Evolutionary conservation across 2,888 invertebrate species (phyloP), one percentile per base, ranked within the genome.

Genomic region (Diaprepes abbreviatus): DNA sequence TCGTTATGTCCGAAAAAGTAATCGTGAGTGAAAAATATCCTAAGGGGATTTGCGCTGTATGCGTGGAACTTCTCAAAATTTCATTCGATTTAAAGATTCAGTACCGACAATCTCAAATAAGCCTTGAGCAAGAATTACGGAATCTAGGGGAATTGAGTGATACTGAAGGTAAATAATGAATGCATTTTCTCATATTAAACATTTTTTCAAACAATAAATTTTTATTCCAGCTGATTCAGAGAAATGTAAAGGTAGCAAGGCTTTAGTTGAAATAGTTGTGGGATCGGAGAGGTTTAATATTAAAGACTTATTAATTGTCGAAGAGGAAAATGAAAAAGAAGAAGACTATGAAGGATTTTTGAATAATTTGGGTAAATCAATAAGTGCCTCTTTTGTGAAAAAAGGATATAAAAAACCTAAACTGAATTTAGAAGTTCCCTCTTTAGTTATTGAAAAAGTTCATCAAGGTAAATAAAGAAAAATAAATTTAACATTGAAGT

Each of bases 291-390:
- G 52, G 33, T 69, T 62, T 19, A 65, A 62, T 19, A 48, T 72
- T 4, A 33, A 60, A 16, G 65, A 72, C 10, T 16, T 72, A 24
- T 12, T 72, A 10, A 69, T 72, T 28, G 57, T 72, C 4, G 72
- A 72, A 33, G 72, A 63, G 10, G 63, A 63, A 7, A 33, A 66
- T 1, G 55, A 69, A 17, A 36, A 43, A n/a, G 59, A 70, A 5
- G 38, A 59, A 10, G 5, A 48, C 1, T 72, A 16, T 57, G 57
- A 72, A 3, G 72, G 69, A 10, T 72, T 72, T 52, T 58, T 72
- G 43, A 36, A 45, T 12, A 72, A 72, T 62, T 60, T 72, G n/a
- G 72, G 72, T 1, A 72, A 36, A 31, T n/a, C 62, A 0, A 52
- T 72, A 14, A 60, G 52, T 19, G 72, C 72, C 3, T 38, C 65